Evolutionary conservation across 2,888 invertebrate genomes (phyloP).

Genomic region (Laspeyria flexula): DNA sequence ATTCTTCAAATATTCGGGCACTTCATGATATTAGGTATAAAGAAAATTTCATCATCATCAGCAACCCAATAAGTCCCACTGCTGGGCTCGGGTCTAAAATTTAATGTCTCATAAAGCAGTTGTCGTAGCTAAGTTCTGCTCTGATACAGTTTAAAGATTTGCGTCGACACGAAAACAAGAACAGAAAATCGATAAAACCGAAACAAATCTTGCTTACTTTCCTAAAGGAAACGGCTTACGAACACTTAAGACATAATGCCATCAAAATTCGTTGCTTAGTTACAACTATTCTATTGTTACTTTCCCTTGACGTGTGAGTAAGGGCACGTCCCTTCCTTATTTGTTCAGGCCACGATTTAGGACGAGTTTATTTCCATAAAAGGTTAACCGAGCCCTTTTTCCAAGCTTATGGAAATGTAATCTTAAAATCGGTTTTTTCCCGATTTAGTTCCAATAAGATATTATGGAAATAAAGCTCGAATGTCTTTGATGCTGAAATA

Average conservation of each 20-base stretch:
- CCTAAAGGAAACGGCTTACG: slow-evolving; percentile 1
- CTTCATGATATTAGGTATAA: too few species aligned
- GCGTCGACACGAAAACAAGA: too few species aligned
- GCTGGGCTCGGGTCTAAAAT: too few species aligned
- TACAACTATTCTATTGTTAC: slow-evolving; percentile 13
- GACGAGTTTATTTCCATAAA: slow-evolving; percentile 57
- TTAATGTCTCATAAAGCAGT: too few species aligned
- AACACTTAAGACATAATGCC: slow-evolving; percentile 8
- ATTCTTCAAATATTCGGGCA: too few species aligned
- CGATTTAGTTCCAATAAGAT: slow-evolving; percentile 43
- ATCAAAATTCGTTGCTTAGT: slow-evolving; percentile 8
- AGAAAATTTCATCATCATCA: too few species aligned
- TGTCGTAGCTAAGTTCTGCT: too few species aligned
- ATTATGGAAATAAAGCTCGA: slow-evolving; percentile 28
- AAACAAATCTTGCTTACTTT: not conserved
- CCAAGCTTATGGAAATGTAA: slow-evolving; percentile 44
- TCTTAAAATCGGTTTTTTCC: slow-evolving; percentile 41
- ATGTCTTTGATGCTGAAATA: slow-evolving; percentile 9
- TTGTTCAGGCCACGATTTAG: slow-evolving; percentile 58
- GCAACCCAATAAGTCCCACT: too few species aligned
- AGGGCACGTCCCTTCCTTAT: slow-evolving; percentile 47
- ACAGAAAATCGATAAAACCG: not conserved
- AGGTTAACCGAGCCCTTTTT: slow-evolving; percentile 46
- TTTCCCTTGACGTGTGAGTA: slow-evolving; percentile 15
- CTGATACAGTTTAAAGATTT: too few species aligned